A percentile compares a stretch with the other conserved stretches of the same genome.
Evolutionary conservation across 2,888 invertebrate genomes (phyloP).

Genomic region (Heliothis peltigera): DNA sequence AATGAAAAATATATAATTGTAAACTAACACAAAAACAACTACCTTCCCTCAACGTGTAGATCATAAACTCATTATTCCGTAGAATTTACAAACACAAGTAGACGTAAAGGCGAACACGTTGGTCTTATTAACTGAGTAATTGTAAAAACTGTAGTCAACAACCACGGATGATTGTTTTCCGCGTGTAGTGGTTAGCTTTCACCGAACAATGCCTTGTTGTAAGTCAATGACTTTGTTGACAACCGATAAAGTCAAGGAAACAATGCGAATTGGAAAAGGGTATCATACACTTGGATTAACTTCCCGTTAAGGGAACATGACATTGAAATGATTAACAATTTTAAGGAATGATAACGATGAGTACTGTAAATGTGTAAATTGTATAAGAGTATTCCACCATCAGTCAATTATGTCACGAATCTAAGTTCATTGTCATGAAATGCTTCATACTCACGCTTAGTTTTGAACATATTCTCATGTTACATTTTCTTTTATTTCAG

Average conservation of each 20-base stretch:
- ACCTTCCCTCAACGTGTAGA: slow-evolving; percentile 22
- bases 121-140: slow-evolving; percentile 65
- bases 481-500: slow-evolving; percentile 78
- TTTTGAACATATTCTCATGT: background rate
- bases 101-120: slow-evolving; percentile 57
- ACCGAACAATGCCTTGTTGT: slow-evolving; percentile 77
- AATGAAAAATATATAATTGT: too few relatives aligned
- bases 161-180: slow-evolving; percentile 71
- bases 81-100: slow-evolving; percentile 64
- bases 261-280: slow-evolving; percentile 56
- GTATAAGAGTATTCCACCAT: too few relatives aligned
- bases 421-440: too few relatives aligned
- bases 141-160: slow-evolving; percentile 67
- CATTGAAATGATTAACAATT: slow-evolving; percentile 5
- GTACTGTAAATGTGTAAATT: too few relatives aligned
- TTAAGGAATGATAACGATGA: too few relatives aligned
- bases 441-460: too few relatives aligned
- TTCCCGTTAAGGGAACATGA: slow-evolving; percentile 40
- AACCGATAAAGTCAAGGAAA: slow-evolving; percentile 65
- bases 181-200: slow-evolving; percentile 66
- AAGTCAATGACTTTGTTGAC: slow-evolving; percentile 58
- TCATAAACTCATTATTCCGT: slow-evolving; percentile 39
- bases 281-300: slow-evolving; percentile 44
- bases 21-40: slow-evolving; percentile 19
- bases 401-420: too few relatives aligned